Conservation (phyloP, 1,140 invertebrate species). For the Drosophila prosaltans region DNA sequence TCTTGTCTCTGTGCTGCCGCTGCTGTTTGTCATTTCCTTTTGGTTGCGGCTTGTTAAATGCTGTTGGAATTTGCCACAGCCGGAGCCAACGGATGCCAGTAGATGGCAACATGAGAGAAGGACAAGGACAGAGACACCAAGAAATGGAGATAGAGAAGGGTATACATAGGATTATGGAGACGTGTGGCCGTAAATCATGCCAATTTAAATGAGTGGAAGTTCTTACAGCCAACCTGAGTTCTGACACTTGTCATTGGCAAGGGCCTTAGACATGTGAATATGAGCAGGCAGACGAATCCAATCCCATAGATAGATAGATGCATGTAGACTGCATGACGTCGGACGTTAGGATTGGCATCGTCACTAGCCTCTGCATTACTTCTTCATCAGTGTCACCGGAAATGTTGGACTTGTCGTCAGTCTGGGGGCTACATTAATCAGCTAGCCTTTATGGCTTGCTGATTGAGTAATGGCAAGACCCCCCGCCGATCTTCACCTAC, state of each 20-base stretch:
- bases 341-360: background rate
- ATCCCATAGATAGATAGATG: constrained; percentile 24
- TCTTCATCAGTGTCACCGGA: constrained; percentile 57
- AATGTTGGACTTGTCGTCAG: constrained; percentile 66
- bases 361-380: constrained; percentile 5
- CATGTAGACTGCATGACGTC: constrained; percentile 69
- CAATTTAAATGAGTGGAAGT: constrained; percentile 73
- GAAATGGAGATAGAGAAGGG: background rate
- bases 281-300: constrained; percentile 15
- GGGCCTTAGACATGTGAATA: constrained; percentile 24
- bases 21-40: constrained; percentile 74
- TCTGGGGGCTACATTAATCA: constrained; percentile 59
- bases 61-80: constrained; percentile 70
- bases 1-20: constrained; percentile 65
- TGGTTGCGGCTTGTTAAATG: constrained; percentile 60
- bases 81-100: constrained; percentile 34
- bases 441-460: constrained; percentile 59
- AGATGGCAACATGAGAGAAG: background rate
- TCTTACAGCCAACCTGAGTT: constrained; percentile 60
- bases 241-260: constrained; percentile 72
- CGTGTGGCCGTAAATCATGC: constrained; percentile 70
- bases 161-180: background rate
- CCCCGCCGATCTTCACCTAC: background rate
- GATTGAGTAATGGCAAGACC: constrained; percentile 64
- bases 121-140: background rate